These are phyloP conservation scores for Scaptomyza pallida DNA, from an alignment of 1,140 invertebrate genomes.

Conservation along the genomic window DNA sequence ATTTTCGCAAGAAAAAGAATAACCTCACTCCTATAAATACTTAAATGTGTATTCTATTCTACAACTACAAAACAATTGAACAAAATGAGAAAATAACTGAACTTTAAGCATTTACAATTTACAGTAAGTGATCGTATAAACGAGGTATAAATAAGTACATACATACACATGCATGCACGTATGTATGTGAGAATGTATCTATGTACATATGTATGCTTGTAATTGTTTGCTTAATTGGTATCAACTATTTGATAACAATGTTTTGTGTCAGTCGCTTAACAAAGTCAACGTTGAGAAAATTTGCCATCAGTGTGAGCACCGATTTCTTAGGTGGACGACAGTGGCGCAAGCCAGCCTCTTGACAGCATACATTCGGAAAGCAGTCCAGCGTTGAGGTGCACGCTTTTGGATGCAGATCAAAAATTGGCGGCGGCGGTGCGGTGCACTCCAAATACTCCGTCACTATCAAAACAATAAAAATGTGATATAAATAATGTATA, in stretches of 20 bases:
- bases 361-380: slow-evolving; percentile 90
- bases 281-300: slow-evolving; percentile 84
- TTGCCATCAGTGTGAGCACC: slow-evolving; percentile 87
- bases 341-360: slow-evolving; percentile 88
- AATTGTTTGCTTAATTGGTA: slow-evolving; percentile 17
- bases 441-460: slow-evolving; percentile 89
- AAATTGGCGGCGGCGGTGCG: slow-evolving; percentile 86
- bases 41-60: not conserved
- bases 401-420: slow-evolving; percentile 88
- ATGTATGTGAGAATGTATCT: not conserved
- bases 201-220: slow-evolving; percentile 18
- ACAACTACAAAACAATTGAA: not conserved
- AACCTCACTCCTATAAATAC: not conserved
- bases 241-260: slow-evolving; percentile 82
- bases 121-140: slow-evolving; percentile 19
- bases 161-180: too few relatives aligned
- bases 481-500: not conserved
- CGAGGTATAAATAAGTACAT: slow-evolving; percentile 22
- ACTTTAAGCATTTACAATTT: not conserved
- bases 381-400: slow-evolving; percentile 89
- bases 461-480: slow-evolving; percentile 67
- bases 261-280: slow-evolving; percentile 80
- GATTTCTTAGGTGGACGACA: slow-evolving; percentile 89
- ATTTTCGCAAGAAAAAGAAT: not conserved
- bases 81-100: not conserved